Evolutionary conservation across 1,140 invertebrate genomes (phyloP).

Genomic region (Apis mellifera): Amel_HAv3.1 CM009943.2:7709501-7710000

Average conservation of each 20-base stretch:
- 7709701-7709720: background rate
- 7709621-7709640: no score
- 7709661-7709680: no score
- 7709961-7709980: conserved; percentile 65
- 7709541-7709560: no score
- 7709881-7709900: conserved; percentile 73
- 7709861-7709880: conserved; percentile 68
- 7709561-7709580: no score
- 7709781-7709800: conserved; percentile 2
- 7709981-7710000: conserved; percentile 77
- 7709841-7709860: conserved; percentile 52
- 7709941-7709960: conserved; percentile 44
- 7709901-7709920: conserved; percentile 73
- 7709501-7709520: no score
- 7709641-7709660: no score
- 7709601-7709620: no score
- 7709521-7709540: no score
- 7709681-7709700: no score
- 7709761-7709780: background rate
- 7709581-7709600: no score
- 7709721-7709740: background rate
- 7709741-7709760: background rate
- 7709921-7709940: conserved; percentile 62
- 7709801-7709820: conserved; percentile 32
- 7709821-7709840: conserved; percentile 60